Conservation (phyloP, 2,797 vertebrate species). For the Menidia menidia region DNA sequence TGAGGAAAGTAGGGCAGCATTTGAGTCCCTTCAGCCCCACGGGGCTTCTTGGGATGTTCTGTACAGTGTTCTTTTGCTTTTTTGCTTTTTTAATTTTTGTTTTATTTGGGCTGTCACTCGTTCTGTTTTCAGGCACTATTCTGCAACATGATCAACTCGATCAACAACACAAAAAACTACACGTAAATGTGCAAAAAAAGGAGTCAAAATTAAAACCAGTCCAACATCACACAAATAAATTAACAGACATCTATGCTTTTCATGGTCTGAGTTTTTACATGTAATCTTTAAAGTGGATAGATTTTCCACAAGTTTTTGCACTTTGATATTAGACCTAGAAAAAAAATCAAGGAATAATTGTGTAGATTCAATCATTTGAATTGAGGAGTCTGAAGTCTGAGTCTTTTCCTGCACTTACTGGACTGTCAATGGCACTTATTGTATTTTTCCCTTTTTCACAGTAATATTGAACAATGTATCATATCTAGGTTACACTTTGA, state of each 20-base stretch:
- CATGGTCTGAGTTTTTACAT: too few species aligned
- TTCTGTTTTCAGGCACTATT: neutral
- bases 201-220: too few species aligned
- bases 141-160: neutral
- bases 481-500: constrained; percentile 1
- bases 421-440: neutral
- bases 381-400: neutral
- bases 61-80: neutral
- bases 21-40: constrained; percentile 20
- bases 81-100: constrained; percentile 1
- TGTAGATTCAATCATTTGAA: too few species aligned
- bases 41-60: constrained; percentile 8
- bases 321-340: neutral
- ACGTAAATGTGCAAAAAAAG: neutral
- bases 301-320: neutral
- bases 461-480: neutral
- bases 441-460: constrained; percentile 2
- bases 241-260: neutral
- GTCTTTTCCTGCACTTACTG: neutral
- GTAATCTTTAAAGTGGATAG: neutral
- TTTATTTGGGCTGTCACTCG: constrained; percentile 33
- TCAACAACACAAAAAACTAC: neutral
- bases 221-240: too few species aligned
- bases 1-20: constrained; percentile 46
- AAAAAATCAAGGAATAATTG: too few species aligned